These are phyloP conservation scores for Pseudonaja textilis DNA, from an alignment of 2,113 vertebrate species.

Conservation along the genomic window DNA sequence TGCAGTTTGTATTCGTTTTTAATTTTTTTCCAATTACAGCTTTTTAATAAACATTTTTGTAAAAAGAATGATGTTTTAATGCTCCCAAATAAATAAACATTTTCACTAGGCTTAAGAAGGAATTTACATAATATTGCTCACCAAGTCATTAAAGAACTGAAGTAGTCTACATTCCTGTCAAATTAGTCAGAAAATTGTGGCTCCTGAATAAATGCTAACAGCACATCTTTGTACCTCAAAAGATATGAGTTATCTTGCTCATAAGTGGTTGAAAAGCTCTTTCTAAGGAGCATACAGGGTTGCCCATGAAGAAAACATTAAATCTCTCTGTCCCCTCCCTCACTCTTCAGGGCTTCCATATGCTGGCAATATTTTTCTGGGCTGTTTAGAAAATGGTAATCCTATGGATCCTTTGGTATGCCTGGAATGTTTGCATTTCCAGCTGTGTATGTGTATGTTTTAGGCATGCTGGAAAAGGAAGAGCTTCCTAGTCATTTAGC, in stretches of 20 bases:
- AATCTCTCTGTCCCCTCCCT: slow-evolving; percentile 41
- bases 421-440: slow-evolving; percentile 68
- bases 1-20: not conserved
- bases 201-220: not conserved
- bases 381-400: slow-evolving; percentile 59
- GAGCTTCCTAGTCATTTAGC: slow-evolving; percentile 50
- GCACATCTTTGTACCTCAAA: not conserved
- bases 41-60: not conserved
- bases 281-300: fast-evolving
- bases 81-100: not conserved
- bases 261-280: slow-evolving; percentile 7
- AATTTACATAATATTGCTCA: slow-evolving; percentile 6
- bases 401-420: slow-evolving; percentile 58
- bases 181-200: slow-evolving; percentile 11
- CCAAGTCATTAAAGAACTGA: slow-evolving; percentile 12
- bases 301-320: slow-evolving; percentile 26
- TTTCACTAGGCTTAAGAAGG: not conserved
- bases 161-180: slow-evolving; percentile 8
- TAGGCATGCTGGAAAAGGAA: slow-evolving; percentile 63
- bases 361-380: slow-evolving; percentile 54
- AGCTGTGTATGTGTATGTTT: slow-evolving; percentile 52
- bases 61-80: not conserved
- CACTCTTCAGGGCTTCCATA: slow-evolving; percentile 49
- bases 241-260: fast-evolving
- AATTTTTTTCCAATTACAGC: not conserved